Evolutionary conservation across 2,888 invertebrate genomes (phyloP).

Genomic region (Tetheella fluctuosa): DNA sequence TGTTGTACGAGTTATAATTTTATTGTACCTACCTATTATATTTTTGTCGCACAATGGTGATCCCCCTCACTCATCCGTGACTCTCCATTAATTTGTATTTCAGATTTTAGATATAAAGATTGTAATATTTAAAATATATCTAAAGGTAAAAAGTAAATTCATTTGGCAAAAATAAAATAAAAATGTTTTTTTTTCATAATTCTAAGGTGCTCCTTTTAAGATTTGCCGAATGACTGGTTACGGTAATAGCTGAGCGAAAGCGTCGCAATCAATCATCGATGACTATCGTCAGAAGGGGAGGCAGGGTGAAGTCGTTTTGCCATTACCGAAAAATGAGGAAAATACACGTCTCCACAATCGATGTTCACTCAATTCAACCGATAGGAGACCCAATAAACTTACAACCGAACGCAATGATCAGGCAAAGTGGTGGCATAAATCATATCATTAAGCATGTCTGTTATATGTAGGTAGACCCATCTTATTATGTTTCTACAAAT

Average conservation of each 20-base stretch:
- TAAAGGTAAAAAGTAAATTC: neutral
- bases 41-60: too few species aligned
- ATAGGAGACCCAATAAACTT: constrained; percentile 28
- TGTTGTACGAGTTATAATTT: too few species aligned
- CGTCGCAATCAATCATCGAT: constrained; percentile 60
- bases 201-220: constrained; percentile 47
- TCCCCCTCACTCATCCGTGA: too few species aligned
- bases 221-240: constrained; percentile 57
- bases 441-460: neutral
- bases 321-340: constrained; percentile 54
- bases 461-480: too few species aligned
- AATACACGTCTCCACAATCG: constrained; percentile 40
- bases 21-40: too few species aligned
- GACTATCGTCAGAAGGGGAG: constrained; percentile 49
- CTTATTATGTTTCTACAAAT: too few species aligned
- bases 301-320: constrained; percentile 42
- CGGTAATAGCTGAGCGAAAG: constrained; percentile 53
- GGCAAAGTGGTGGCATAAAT: constrained; percentile 29
- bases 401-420: constrained; percentile 27
- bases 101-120: too few species aligned
- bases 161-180: neutral
- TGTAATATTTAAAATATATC: neutral
- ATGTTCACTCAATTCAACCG: constrained; percentile 39
- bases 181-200: constrained; percentile 21
- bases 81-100: too few species aligned